Conservation (phyloP, 2,888 invertebrate genomes). For the Acronicta aceris region DNA sequence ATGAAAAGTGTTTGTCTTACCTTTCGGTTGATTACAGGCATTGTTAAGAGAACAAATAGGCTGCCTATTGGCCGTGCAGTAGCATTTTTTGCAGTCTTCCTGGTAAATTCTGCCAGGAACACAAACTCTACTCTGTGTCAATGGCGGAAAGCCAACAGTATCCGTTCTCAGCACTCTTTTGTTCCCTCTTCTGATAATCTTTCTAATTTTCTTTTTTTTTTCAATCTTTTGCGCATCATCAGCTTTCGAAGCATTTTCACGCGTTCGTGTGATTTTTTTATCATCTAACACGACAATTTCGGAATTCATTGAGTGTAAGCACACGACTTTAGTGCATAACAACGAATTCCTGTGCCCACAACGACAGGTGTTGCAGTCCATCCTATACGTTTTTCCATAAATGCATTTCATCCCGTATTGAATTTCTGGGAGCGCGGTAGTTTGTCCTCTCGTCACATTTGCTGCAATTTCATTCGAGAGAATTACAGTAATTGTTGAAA, state of each 20-base stretch:
- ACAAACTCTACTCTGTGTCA: constrained; percentile 58
- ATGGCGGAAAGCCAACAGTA: constrained; percentile 1
- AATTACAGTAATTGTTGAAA: no score
- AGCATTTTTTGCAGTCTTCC: constrained; percentile 68
- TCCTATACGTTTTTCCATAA: constrained; percentile 66
- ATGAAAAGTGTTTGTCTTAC: constrained; percentile 5
- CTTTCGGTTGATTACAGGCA: constrained; percentile 18
- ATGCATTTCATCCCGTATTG: constrained; percentile 66
- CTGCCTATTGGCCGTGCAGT: constrained; percentile 60
- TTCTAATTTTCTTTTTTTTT: constrained; percentile 16
- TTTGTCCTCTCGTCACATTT: constrained; percentile 31
- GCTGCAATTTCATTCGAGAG: constrained; percentile 50
- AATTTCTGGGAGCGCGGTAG: constrained; percentile 62
- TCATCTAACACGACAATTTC: neutral
- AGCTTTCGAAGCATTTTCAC: neutral
- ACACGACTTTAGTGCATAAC: constrained; percentile 80
- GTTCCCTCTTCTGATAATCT: constrained; percentile 3
- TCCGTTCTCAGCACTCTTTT: neutral
- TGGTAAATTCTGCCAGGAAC: constrained; percentile 70
- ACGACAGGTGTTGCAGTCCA: constrained; percentile 76
- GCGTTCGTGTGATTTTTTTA: neutral
- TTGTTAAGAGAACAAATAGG: constrained; percentile 26
- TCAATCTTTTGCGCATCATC: neutral
- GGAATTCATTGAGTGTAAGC: constrained; percentile 48
- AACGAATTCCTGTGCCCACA: constrained; percentile 64